These are phyloP conservation scores for Anarsia innoxiella DNA, from an alignment of 2,888 invertebrate species.

Conservation along the genomic window DNA sequence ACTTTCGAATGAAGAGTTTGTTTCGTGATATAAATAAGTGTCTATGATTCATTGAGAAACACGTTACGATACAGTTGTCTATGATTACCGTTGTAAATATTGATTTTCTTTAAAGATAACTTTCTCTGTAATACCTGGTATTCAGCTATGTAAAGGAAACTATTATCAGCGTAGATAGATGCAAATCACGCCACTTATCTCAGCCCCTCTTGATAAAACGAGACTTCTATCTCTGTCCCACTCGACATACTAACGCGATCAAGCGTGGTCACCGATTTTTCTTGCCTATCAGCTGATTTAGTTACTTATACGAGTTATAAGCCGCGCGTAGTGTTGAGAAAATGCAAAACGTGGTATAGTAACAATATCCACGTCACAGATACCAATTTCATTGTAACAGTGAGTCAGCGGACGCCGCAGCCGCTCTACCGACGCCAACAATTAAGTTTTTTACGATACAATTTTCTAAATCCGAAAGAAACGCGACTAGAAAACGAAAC, in stretches of 20 bases:
- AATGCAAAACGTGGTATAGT: slow-evolving; percentile 52
- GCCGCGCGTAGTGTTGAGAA: slow-evolving; percentile 21
- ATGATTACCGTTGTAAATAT: too few relatives aligned
- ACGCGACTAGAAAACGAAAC: slow-evolving; percentile 33
- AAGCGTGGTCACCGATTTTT: slow-evolving; percentile 55
- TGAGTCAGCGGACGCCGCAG: slow-evolving; percentile 51
- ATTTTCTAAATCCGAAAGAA: slow-evolving; percentile 52
- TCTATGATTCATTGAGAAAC: too few relatives aligned
- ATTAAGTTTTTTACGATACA: slow-evolving; percentile 52
- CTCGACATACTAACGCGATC: slow-evolving; percentile 61
- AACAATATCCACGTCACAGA: slow-evolving; percentile 32
- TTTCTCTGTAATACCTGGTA: slow-evolving; percentile 41
- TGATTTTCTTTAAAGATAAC: too few relatives aligned
- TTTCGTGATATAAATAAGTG: too few relatives aligned
- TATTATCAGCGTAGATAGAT: slow-evolving; percentile 64
- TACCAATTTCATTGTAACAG: slow-evolving; percentile 27
- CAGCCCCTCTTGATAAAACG: slow-evolving; percentile 51
- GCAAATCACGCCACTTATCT: slow-evolving; percentile 63
- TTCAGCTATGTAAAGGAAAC: slow-evolving; percentile 52
- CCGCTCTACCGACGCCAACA: slow-evolving; percentile 43
- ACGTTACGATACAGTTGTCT: too few relatives aligned
- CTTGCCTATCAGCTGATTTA: slow-evolving; percentile 53
- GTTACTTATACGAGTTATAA: slow-evolving; percentile 23
- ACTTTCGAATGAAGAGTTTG: too few relatives aligned
- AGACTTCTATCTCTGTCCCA: slow-evolving; percentile 38